phyloP scores from a whole-genome alignment of 2,113 vertebrate species.

The Gallinago paraguaiae region DNA sequence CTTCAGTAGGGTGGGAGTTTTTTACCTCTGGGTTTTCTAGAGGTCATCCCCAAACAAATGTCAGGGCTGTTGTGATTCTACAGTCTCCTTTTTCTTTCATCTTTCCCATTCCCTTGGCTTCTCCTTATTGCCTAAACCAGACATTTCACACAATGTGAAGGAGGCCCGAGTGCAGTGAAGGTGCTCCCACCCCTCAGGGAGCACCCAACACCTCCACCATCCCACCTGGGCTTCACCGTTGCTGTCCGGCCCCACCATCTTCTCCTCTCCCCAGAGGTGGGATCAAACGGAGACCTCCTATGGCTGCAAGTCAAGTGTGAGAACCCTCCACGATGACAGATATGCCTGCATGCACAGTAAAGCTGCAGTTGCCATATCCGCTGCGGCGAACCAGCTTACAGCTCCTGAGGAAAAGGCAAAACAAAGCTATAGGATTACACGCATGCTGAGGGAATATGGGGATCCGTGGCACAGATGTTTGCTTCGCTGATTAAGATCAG shows the following conservation, averaged over 20 bases:
- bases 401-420: neutral
- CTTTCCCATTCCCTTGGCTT: neutral
- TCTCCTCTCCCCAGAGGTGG: neutral
- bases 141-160: neutral
- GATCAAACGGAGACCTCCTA: neutral
- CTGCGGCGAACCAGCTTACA: neutral
- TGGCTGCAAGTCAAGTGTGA: neutral
- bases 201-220: neutral
- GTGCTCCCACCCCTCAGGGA: rapidly evolving
- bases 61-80: neutral
- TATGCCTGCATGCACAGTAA: neutral
- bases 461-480: neutral
- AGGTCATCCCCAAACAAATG: neutral
- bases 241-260: rapidly evolving
- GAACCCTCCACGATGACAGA: rapidly evolving
- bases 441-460: rapidly evolving
- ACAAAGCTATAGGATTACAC: neutral
- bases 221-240: rapidly evolving
- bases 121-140: neutral
- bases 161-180: neutral
- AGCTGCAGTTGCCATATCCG: neutral
- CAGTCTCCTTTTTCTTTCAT: neutral
- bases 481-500: neutral
- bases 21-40: neutral
- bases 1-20: neutral